Conservation (phyloP, 2,113 vertebrate species). For the Podocnemis expansa region DNA sequence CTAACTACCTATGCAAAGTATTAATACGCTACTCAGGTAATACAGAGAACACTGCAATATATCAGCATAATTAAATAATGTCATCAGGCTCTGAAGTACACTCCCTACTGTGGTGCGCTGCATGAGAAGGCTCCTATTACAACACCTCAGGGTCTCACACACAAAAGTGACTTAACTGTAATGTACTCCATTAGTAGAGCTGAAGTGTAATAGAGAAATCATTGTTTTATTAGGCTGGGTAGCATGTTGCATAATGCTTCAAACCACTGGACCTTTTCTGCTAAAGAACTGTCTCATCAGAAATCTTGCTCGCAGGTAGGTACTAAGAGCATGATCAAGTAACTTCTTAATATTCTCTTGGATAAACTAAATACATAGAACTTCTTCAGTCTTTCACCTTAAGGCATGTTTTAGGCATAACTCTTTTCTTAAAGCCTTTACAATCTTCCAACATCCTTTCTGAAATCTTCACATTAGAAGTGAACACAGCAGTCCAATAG, state of each 20-base stretch:
- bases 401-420: accelerated
- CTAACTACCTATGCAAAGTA: conserved; percentile 36
- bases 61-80: conserved; percentile 75
- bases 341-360: neutral
- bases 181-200: conserved; percentile 49
- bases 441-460: neutral
- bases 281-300: neutral
- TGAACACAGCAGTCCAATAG: neutral
- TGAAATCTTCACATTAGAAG: neutral
- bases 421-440: neutral
- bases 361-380: neutral
- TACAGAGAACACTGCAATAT: conserved; percentile 40
- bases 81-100: conserved; percentile 68
- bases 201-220: conserved; percentile 45
- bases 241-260: neutral
- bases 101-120: conserved; percentile 53
- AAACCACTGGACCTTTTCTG: neutral
- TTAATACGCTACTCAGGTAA: conserved; percentile 67
- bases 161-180: conserved; percentile 57
- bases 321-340: neutral
- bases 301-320: neutral
- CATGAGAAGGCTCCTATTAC: conserved; percentile 67
- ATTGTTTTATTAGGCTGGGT: conserved; percentile 42
- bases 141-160: conserved; percentile 58
- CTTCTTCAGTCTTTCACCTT: neutral